phyloP scores from a whole-genome alignment of 2,113 vertebrate genomes.

The Prionailurus bengalensis region DNA sequence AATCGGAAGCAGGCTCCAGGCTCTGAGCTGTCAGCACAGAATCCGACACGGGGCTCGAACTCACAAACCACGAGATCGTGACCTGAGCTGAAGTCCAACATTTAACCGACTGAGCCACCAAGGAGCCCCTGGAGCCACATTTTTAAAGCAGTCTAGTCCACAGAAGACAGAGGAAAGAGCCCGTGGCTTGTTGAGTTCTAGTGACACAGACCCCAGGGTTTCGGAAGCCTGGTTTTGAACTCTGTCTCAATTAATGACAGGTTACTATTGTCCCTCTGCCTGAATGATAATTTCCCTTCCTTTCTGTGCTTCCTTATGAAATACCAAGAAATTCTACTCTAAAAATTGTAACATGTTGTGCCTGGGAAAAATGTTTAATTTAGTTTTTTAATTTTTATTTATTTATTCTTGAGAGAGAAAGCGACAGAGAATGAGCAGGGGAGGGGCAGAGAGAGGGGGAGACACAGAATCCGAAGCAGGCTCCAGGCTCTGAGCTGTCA shows the following conservation, averaged over 20 bases:
- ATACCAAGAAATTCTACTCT: constrained; percentile 56
- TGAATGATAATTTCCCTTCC: constrained; percentile 84
- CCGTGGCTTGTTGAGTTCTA: neutral
- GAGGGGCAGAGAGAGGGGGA: no score
- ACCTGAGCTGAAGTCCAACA: no score
- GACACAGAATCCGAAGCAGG: no score
- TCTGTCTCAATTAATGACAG: constrained; percentile 85
- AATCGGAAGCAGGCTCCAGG: no score
- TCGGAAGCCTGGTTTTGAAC: constrained; percentile 45
- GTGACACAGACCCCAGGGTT: neutral
- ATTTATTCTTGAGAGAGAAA: no score
- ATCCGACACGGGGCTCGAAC: no score
- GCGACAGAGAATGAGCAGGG: no score
- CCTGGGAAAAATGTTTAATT: neutral
- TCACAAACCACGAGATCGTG: no score
- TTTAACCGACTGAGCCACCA: no score
- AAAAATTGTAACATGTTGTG: neutral
- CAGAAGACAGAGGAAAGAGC: constrained; percentile 40
- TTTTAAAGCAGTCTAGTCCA: neutral
- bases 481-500: no score
- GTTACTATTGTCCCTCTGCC: constrained; percentile 83
- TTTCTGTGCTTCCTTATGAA: constrained; percentile 84
- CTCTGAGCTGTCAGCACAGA: no score
- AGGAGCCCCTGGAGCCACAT: neutral
- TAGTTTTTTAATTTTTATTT: no score